Evolutionary conservation across 2,797 vertebrate species (phyloP).

Genomic region (Netta rufina): DNA sequence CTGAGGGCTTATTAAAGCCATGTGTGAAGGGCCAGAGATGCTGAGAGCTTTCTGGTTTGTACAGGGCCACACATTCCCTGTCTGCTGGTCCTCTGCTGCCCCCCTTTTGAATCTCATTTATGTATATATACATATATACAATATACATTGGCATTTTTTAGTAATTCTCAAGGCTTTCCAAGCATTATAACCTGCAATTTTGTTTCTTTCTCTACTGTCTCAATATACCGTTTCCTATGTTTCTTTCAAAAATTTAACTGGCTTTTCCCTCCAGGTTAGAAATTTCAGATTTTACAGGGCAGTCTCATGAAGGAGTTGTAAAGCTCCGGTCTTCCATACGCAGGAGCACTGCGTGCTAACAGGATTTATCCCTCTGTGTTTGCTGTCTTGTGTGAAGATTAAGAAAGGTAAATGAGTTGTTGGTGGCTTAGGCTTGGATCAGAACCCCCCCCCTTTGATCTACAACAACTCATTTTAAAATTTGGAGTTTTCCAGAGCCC

Average conservation of each 20-base stretch:
- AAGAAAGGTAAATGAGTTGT: background rate
- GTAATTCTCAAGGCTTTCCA: constrained; percentile 11
- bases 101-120: background rate
- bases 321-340: background rate
- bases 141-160: background rate
- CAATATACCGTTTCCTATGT: background rate
- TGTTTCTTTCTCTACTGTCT: background rate
- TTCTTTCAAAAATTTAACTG: background rate
- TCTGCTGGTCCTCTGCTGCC: background rate
- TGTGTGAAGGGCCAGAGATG: background rate
- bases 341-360: background rate
- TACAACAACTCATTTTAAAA: background rate
- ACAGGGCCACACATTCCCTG: background rate
- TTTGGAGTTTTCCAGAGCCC: background rate
- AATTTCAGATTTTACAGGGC: background rate
- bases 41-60: background rate
- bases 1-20: background rate
- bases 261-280: background rate
- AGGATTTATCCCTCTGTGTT: background rate
- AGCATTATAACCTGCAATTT: background rate
- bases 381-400: background rate
- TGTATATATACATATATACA: background rate
- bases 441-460: background rate
- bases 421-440: background rate
- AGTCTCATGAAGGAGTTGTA: background rate